Evolutionary conservation across 2,113 vertebrate species (phyloP), one percentile per base, ranked within the genome.

Genomic region (Cavia porcellus): DNA sequence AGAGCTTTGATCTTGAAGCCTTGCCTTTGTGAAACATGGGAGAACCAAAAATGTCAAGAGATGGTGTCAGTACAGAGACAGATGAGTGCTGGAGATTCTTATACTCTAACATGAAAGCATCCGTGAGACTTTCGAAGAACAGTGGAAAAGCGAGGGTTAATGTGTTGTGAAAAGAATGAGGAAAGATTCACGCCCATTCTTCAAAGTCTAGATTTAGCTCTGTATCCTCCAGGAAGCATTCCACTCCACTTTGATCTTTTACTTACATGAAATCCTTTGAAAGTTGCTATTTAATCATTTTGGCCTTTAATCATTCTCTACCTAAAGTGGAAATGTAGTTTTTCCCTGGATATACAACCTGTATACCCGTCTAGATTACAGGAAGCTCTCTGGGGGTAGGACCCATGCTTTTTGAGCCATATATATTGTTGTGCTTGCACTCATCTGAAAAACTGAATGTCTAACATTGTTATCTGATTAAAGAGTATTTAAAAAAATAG

Each of bases 211-310:
- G 42, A 32, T 96, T 92, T 81, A 90, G 50, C 6, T 68, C 74
- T 61, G 59, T 12, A 38, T 64, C 42, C n/a, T 84, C 24, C 55
- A 93, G 68, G 82, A 97, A 88, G 17, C 24, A 61, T 95, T 89
- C 52, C 4, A 86, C 19, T 66, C 30, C n/a, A 79, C 20, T 89
- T 77, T 84, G 68, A 85, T 90, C 32, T 93, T 84, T 85, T 74
- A 79, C 62, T 94, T 86, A 72, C 72, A 90, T 89, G 32, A 92
- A 94, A 85, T 93, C 7, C 59, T 79, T 89, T 95, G 62, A 92
- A 94, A 97, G 82, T 22, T 79, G 30, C 85, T 90, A 61, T 55
- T 84, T 92, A 90, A 81, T 96, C 38, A 90, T 90, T 94, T 91
- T 86, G 59, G 13, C 10, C 17, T 74, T 68, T 91, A 92, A 72